These are phyloP conservation scores for Genyomyrus donnyi DNA, from an alignment of 2,113 vertebrate genomes.

Conservation along the genomic window DNA sequence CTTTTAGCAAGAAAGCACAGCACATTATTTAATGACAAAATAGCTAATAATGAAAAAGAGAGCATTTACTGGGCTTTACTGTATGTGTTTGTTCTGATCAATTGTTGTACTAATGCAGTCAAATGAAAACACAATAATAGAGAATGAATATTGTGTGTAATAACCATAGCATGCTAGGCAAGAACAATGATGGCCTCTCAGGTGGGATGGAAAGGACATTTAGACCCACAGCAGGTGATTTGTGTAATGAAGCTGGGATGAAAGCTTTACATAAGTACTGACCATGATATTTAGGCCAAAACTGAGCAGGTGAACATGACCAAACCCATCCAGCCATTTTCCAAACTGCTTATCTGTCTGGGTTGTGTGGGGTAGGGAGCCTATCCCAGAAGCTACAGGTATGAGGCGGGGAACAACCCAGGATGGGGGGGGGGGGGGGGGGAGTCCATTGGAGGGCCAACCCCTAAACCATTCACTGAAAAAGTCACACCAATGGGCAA, in stretches of 20 bases:
- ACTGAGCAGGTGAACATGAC: not conserved
- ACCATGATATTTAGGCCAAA: not conserved
- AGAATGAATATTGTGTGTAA: conserved; percentile 41
- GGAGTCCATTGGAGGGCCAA: too few species aligned
- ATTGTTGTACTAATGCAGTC: conserved; percentile 57
- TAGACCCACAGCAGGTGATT: not conserved
- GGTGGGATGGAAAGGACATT: not conserved
- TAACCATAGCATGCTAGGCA: conserved; percentile 18
- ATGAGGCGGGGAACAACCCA: too few species aligned
- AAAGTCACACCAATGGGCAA: too few species aligned
- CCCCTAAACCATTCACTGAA: too few species aligned
- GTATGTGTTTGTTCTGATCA: conserved; percentile 60
- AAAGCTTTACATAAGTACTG: not conserved
- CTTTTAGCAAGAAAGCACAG: conserved; percentile 48
- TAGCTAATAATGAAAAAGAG: conserved; percentile 60
- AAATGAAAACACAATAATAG: conserved; percentile 42
- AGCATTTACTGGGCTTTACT: conserved; percentile 48
- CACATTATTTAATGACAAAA: conserved; percentile 64
- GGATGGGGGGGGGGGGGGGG: too few species aligned
- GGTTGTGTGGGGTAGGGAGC: too few species aligned
- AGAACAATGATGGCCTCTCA: not conserved
- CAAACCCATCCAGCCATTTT: not conserved
- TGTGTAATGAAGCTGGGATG: not conserved
- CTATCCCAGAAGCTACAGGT: too few species aligned
- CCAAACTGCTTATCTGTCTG: too few species aligned